These are phyloP conservation scores for Empis stercorea DNA, from an alignment of 2,888 invertebrate genomes.

Conservation along the genomic window DNA sequence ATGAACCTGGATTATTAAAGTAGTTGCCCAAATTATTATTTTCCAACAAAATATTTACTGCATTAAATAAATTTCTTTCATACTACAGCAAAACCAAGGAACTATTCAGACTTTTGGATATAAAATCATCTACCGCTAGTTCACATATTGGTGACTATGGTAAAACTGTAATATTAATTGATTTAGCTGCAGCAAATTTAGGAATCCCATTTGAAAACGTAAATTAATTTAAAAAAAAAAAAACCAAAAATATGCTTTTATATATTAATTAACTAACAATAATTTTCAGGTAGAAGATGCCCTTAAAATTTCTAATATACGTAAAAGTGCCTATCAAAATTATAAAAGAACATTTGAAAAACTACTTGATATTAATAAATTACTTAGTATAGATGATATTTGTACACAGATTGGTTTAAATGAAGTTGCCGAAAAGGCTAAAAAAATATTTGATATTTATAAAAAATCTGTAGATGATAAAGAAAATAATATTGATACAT, in stretches of 20 bases:
- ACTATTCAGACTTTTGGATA: constrained; percentile 26
- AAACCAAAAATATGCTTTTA: neutral
- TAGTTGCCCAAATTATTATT: no score
- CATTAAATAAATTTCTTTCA: no score
- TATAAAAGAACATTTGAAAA: constrained; percentile 46
- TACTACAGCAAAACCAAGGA: constrained; percentile 29
- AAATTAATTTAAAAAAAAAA: neutral
- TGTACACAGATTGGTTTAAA: constrained; percentile 45
- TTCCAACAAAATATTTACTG: no score
- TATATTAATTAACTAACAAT: no score
- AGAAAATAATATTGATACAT: constrained; percentile 41
- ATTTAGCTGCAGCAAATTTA: constrained; percentile 42
- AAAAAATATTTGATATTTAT: constrained; percentile 42
- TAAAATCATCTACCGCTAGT: constrained; percentile 27
- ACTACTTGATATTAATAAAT: constrained; percentile 44
- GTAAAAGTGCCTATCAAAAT: constrained; percentile 42
- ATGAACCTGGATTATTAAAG: no score
- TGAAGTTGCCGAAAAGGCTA: constrained; percentile 37
- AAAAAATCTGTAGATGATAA: constrained; percentile 27
- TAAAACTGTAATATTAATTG: constrained; percentile 47
- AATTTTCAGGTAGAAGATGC: constrained; percentile 37
- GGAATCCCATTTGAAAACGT: constrained; percentile 41
- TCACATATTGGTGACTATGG: constrained; percentile 43
- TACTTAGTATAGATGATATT: constrained; percentile 41
- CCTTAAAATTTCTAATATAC: constrained; percentile 44